Evolutionary conservation across 37 sponge, comb jelly and placozoan genomes (phyloP).

Genomic region (Chondrosia reniformis): DNA sequence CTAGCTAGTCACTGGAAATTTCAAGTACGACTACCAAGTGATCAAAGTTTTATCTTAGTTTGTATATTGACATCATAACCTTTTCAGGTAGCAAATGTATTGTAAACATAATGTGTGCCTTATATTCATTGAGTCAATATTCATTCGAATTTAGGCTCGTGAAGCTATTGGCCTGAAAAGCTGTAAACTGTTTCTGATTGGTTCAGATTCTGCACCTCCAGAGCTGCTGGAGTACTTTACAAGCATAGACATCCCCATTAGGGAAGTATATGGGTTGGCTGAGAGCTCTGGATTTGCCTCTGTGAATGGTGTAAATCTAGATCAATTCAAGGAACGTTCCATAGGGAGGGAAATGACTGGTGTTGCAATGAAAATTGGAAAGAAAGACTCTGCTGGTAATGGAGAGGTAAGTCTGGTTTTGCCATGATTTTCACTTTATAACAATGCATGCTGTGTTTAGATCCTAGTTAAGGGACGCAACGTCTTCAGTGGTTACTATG

Average conservation of each 20-base stretch:
- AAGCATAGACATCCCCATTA: neutral
- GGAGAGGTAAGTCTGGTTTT: slow-evolving; percentile 62
- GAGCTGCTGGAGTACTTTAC: neutral
- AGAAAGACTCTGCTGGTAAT: slow-evolving; percentile 71
- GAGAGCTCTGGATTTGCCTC: slow-evolving; percentile 62
- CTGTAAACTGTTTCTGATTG: slow-evolving; percentile 50
- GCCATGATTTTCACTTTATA: neutral
- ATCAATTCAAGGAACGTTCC: slow-evolving; percentile 40
- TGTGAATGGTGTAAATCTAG: neutral
- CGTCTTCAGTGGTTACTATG: slow-evolving; percentile 86
- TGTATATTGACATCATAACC: too few relatives aligned
- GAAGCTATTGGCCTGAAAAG: slow-evolving; percentile 68
- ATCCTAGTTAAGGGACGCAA: slow-evolving; percentile 72
- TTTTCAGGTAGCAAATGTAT: too few relatives aligned
- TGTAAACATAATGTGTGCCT: too few relatives aligned
- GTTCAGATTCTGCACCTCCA: neutral
- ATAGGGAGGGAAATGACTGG: slow-evolving; percentile 52
- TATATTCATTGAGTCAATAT: too few relatives aligned
- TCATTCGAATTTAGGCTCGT: too few relatives aligned
- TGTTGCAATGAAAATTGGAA: slow-evolving; percentile 38
- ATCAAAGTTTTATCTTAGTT: too few relatives aligned
- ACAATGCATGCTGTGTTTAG: slow-evolving; percentile 33
- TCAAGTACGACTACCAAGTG: too few relatives aligned
- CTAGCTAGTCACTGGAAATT: too few relatives aligned
- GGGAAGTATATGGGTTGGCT: slow-evolving; percentile 34